Conservation (phyloP, 2,888 invertebrate species). For the Eilema caniola region DNA sequence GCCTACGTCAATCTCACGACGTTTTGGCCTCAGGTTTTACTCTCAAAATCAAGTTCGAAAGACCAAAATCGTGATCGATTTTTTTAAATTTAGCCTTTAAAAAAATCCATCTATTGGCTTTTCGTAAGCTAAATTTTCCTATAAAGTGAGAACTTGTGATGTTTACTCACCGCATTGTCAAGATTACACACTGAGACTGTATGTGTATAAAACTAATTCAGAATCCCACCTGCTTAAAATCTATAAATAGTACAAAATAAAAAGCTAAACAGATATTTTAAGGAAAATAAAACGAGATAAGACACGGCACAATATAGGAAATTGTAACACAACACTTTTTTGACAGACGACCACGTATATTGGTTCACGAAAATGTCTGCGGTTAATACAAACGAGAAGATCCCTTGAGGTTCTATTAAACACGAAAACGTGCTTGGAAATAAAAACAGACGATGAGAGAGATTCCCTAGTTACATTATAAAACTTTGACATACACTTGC, state of each 20-base stretch:
- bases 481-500: constrained; percentile 43
- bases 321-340: constrained; percentile 22
- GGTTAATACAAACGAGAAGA: constrained; percentile 32
- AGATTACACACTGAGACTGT: background rate
- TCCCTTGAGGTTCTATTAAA: constrained; percentile 43
- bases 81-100: no score
- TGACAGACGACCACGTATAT: constrained; percentile 29
- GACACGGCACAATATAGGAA: constrained; percentile 15
- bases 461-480: constrained; percentile 44
- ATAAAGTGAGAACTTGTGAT: no score
- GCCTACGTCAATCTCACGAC: no score
- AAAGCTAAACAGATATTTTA: background rate
- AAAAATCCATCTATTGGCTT: no score
- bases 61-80: no score
- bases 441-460: constrained; percentile 48
- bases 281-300: constrained; percentile 19
- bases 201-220: background rate
- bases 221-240: background rate
- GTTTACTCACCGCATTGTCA: no score
- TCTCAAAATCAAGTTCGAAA: no score
- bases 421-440: constrained; percentile 59
- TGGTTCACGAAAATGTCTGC: constrained; percentile 18
- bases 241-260: background rate
- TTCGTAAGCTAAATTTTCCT: no score
- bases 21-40: no score